Conservation (phyloP, 2,797 vertebrate species). For the Myotis findleyi region DNA sequence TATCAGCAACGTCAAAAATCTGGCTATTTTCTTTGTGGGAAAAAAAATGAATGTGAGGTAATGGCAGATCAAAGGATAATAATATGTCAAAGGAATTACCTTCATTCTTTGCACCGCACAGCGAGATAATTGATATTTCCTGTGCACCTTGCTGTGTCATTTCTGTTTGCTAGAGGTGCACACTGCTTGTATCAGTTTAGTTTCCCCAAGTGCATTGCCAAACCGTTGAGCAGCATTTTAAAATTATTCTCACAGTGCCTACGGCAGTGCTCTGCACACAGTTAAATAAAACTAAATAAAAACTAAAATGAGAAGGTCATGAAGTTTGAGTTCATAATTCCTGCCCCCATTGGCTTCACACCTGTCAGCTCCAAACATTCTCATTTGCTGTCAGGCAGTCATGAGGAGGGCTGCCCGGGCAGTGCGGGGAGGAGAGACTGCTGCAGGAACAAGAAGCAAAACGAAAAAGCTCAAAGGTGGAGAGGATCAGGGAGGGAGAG, state of each 20-base stretch:
- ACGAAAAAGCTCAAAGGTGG: background rate
- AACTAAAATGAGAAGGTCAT: background rate
- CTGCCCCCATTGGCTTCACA: background rate
- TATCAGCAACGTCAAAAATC: constrained; percentile 7
- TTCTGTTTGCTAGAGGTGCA: background rate
- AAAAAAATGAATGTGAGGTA: background rate
- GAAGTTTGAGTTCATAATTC: background rate
- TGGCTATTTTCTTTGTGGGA: background rate
- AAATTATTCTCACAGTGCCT: background rate
- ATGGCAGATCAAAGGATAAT: constrained; percentile 18
- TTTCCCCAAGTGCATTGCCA: background rate
- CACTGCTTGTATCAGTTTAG: background rate
- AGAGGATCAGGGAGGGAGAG: background rate
- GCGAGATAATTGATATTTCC: background rate
- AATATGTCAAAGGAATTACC: background rate
- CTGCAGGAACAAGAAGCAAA: no score
- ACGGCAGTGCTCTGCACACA: background rate
- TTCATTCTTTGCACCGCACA: background rate
- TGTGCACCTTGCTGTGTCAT: background rate
- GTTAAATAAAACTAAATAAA: background rate
- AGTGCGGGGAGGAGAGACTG: background rate
- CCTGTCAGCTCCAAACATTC: background rate
- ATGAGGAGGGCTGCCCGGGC: background rate
- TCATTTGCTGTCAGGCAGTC: background rate
- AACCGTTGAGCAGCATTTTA: background rate